These are phyloP conservation scores for Acrocephalus scirpaceus DNA, from an alignment of 2,797 vertebrate species.

Conservation along the genomic window DNA sequence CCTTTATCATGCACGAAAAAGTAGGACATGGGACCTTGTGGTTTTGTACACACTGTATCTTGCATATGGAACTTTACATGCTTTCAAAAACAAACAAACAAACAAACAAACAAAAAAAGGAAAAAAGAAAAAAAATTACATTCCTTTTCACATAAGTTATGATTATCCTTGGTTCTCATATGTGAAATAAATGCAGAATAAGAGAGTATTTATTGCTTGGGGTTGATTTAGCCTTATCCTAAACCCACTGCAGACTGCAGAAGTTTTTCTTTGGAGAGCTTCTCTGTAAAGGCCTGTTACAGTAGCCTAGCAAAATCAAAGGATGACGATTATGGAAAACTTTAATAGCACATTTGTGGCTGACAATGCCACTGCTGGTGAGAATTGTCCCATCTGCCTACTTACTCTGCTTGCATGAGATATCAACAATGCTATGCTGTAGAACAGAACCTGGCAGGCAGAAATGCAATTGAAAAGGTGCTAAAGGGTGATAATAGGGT, in stretches of 20 bases:
- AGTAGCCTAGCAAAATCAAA: not conserved
- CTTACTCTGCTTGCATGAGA: not conserved
- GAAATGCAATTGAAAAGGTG: not conserved
- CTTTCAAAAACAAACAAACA: not conserved
- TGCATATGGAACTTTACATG: not conserved
- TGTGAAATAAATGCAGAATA: not conserved
- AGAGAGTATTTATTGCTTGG: not conserved
- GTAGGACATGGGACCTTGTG: fast-evolving
- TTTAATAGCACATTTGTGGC: not conserved
- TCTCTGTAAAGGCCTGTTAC: not conserved
- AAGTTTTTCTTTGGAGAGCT: not conserved
- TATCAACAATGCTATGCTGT: not conserved
- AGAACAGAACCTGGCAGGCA: not conserved
- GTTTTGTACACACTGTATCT: not conserved
- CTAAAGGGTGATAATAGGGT: not conserved
- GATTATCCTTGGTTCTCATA: not conserved
- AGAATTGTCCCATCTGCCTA: not conserved
- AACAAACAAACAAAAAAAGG: too few relatives aligned
- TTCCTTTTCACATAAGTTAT: not conserved
- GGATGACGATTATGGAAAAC: not conserved
- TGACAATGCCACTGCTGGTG: not conserved
- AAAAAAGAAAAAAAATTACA: not conserved
- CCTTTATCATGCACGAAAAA: not conserved
- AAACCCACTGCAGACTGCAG: not conserved
- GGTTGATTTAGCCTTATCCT: not conserved